These are phyloP conservation scores for Spatulosminthurus flaviceps DNA, from an alignment of 2,888 invertebrate genomes.

Conservation along the genomic window DNA sequence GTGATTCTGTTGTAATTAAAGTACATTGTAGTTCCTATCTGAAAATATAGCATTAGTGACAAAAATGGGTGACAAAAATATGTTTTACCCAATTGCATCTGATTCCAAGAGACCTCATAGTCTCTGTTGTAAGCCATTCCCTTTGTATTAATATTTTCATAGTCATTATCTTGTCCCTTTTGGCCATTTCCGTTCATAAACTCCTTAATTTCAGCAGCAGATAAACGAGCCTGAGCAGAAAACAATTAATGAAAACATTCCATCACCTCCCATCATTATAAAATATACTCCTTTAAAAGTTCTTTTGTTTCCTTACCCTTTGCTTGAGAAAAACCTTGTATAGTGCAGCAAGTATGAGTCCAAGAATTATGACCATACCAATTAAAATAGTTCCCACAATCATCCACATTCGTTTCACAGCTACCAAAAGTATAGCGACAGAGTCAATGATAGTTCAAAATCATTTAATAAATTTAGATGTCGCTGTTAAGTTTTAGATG, in stretches of 20 bases:
- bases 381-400: not conserved
- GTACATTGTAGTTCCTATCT: not conserved
- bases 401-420: not conserved
- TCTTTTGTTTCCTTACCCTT: not conserved
- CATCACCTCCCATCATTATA: not conserved
- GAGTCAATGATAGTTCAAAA: no score
- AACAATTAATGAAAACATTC: no score
- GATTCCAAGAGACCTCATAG: not conserved
- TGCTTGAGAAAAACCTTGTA: not conserved
- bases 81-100: not conserved
- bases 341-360: not conserved
- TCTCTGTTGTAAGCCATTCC: not conserved
- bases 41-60: not conserved
- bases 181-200: not conserved
- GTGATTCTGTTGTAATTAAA: not conserved
- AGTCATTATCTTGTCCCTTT: not conserved
- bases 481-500: no score
- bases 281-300: no score
- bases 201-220: not conserved
- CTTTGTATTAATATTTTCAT: not conserved
- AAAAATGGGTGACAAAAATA: not conserved
- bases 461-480: no score
- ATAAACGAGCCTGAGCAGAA: not conserved
- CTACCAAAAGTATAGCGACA: no score
- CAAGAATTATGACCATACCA: not conserved